Evolutionary conservation across 2,797 vertebrate genomes (phyloP), one percentile per base, ranked within the genome.

Genomic region (Sebastes goodei): DNA sequence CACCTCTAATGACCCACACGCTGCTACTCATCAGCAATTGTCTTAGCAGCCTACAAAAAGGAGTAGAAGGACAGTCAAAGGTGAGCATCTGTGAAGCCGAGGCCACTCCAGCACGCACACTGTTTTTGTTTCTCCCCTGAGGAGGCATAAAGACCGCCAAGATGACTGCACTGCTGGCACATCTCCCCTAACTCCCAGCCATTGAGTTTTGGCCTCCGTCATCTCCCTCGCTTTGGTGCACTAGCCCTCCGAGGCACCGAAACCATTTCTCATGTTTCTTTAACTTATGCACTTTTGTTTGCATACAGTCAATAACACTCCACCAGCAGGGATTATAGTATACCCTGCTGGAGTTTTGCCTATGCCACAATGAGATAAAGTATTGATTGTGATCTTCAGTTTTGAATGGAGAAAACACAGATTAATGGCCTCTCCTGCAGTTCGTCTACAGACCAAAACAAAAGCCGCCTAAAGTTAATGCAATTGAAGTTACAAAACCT

Each of bases 351-450:
- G 3, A 12, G 32, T 61, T 61, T 59, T 69, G 46, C 49, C 69
- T 60, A 4, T 35, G 3, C 53, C 27, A 53, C 81, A 55, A n/a
- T 30, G 27, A 81, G 86, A 82, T 85, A 56, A 76, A 33, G 42
- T 82, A 92, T 90, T 55, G 88, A 92, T 87, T 55, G 62, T n/a
- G 71, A 78, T 86, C 72, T 33, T 72, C 65, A n/a, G 23, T 29
- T 81, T 65, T 80, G 71, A 82, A 78, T 30, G 29, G 56, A 74
- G 70, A 29, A 84, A 93, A 89, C 80, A 14, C 76, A 83, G 90
- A 91, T 92, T 85, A 92, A 93, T 90, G 83, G 74, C 73, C 69
- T 46, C 25, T 23, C 2, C 8, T 64, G 62, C 30, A 38, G 61
- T 86, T 66, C 63, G 61, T 53, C 49, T 57, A 6, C 59, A 67